phyloP scores from a whole-genome alignment of 92 coral and sea anemone species.

The Palythoa grandiflora region DNA sequence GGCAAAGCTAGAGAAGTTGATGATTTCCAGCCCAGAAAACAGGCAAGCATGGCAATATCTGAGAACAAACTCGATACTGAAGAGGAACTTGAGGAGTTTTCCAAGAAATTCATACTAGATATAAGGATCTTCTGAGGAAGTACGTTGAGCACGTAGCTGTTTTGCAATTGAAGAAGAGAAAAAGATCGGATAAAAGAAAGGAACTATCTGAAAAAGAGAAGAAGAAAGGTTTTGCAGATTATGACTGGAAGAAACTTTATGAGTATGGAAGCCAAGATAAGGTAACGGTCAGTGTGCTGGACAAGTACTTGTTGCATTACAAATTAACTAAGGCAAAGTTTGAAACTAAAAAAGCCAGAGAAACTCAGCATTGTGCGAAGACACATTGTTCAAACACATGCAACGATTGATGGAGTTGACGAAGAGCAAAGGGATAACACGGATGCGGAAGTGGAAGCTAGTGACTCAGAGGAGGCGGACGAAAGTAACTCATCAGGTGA shows the following conservation, averaged over 20 bases:
- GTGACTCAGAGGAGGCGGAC: neutral
- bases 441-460: neutral
- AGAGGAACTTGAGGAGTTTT: neutral
- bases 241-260: neutral
- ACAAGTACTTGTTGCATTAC: neutral
- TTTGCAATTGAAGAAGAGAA: neutral
- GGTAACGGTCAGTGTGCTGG: constrained; percentile 6
- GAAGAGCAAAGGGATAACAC: neutral
- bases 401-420: constrained; percentile 13
- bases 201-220: neutral
- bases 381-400: constrained; percentile 12
- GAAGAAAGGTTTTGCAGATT: neutral
- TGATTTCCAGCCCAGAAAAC: constrained; percentile 36
- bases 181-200: neutral
- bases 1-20: constrained; percentile 26
- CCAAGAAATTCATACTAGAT: neutral
- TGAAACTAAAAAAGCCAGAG: constrained; percentile 24
- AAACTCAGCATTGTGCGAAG: neutral
- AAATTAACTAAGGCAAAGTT: neutral
- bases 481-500: constrained; percentile 35
- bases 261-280: neutral
- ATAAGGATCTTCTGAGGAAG: neutral
- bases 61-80: neutral
- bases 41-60: constrained; percentile 18
- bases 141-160: neutral